Conservation (phyloP, 1,140 invertebrate genomes). For the Helicoverpa armigera region DNA sequence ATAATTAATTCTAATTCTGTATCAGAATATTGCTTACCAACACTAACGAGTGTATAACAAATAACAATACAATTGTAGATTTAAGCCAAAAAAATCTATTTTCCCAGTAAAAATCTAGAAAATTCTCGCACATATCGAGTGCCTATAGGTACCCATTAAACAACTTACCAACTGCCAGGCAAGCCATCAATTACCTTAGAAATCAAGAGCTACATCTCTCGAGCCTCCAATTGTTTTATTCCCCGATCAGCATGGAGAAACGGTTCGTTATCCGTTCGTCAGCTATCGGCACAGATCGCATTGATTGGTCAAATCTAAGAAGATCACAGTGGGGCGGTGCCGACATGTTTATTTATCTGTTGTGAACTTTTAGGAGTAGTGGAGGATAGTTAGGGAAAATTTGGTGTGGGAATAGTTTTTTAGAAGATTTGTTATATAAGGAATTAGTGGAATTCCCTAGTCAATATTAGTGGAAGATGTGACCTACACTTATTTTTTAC, state of each 20-base stretch:
- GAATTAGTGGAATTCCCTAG: no score
- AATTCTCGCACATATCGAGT: background rate
- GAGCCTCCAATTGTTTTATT: conserved; percentile 28
- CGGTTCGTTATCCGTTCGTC: conserved; percentile 30
- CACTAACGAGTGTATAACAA: background rate
- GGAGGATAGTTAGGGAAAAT: background rate
- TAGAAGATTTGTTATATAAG: no score
- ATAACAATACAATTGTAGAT: no score
- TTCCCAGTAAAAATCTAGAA: background rate
- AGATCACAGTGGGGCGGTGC: conserved; percentile 45
- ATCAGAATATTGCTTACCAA: no score
- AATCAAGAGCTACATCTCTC: background rate
- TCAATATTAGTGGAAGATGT: background rate
- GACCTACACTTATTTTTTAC: no score
- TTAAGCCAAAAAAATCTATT: no score
- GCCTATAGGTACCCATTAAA: background rate
- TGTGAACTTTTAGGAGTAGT: conserved; percentile 30
- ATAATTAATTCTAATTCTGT: no score
- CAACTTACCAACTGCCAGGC: background rate
- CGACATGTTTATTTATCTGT: conserved; percentile 44
- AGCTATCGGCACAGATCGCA: background rate
- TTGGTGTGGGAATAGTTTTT: background rate
- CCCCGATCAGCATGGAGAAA: conserved; percentile 29
- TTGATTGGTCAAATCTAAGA: conserved; percentile 48
- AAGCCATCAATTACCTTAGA: background rate